These are phyloP conservation scores for Chloropsis hardwickii DNA, from an alignment of 2,113 vertebrate species.

Conservation along the genomic window DNA sequence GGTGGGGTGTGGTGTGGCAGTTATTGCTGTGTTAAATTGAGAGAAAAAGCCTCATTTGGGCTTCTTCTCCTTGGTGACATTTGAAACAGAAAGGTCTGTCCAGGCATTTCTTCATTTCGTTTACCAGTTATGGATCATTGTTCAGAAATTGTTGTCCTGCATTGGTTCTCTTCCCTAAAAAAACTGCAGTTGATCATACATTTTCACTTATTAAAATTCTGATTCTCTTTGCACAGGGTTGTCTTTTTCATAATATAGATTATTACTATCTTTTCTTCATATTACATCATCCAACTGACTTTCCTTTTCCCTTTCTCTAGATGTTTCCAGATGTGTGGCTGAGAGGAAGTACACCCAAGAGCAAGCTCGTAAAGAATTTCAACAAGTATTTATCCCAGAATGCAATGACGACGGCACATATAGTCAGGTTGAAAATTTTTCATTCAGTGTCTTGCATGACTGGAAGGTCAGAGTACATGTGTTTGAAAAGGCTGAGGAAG, in stretches of 20 bases:
- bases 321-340: slow-evolving; percentile 94
- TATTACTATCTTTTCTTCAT: neutral
- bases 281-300: neutral
- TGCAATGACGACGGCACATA: slow-evolving; percentile 95
- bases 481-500: neutral
- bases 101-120: neutral
- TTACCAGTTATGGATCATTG: neutral
- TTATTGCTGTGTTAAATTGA: neutral
- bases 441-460: neutral
- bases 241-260: neutral
- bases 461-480: neutral
- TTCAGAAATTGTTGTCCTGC: neutral
- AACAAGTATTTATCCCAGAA: slow-evolving; percentile 95
- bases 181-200: rapidly evolving
- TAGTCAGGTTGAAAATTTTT: slow-evolving; percentile 82
- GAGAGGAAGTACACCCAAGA: slow-evolving; percentile 98
- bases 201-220: neutral
- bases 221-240: rapidly evolving
- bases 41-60: neutral
- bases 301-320: slow-evolving; percentile 64
- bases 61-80: neutral
- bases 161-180: neutral
- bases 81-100: neutral
- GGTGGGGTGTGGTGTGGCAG: neutral
- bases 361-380: slow-evolving; percentile 92